Base-by-base conservation (phyloP, 2,797 vertebrate genomes). In the Rhinatrema bivittatum region DNA sequence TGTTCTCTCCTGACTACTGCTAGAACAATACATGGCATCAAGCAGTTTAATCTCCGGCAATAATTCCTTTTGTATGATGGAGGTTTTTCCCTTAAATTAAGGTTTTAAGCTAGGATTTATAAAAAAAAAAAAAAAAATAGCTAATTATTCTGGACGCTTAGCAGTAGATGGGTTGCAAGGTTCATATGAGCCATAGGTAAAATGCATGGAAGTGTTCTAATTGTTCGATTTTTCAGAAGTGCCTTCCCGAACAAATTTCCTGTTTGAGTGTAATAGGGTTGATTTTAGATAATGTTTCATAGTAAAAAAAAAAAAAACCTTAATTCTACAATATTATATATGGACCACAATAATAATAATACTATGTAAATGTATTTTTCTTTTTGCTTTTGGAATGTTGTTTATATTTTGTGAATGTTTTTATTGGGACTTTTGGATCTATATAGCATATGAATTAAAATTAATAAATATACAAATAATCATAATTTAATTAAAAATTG, bases 41-140 rank as follows among this genome's bases (percentile, higher is more conserved):
- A 90, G 88, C 86, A 85, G 86, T 93, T 96, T 91, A 93, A 94
- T 92, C 87, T 92, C 87, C 70, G 64, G 86, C 84, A 87, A 82
- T 90, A 90, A 89, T 87, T 89, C 80, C 85, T 63, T 86, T 82
- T 84, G 71, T 78, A 61, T 63, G 65, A 67, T 70, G 75, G 74
- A 81, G 69, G 73, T 65, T 75, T 79, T 75, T 60, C 51, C 52
- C 60, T 62, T 66, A 67, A 79, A 74, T 61, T 76, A 74, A 65
- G 68, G 65, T 68, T 70, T 77, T 71, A 73, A 74, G 57, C 17
- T 10, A 49, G 60, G 72, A 76, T 80, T 79, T 83, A 79, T 61
- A 75, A n/a, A n/a, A n/a, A n/a, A n/a, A n/a, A 75, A n/a, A n/a
- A n/a, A n/a, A n/a, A n/a, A n/a, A n/a, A n/a, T 74, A 72, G 64